Evolutionary conservation across 53 echinoderm and acorn worm species (phyloP).

Genomic region (Arbacia lixula): DNA sequence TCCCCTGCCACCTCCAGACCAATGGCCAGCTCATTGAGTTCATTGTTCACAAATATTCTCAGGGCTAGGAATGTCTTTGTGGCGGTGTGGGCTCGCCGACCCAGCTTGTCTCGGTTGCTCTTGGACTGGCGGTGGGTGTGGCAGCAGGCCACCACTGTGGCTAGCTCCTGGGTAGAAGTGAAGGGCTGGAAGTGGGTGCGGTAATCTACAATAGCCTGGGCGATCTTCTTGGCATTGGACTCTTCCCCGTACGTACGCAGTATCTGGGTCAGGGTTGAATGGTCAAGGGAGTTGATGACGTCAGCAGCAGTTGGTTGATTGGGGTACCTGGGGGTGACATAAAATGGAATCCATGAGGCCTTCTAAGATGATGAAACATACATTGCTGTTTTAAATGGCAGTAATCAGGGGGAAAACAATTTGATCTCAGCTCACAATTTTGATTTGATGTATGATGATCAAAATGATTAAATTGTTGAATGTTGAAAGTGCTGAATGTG

Average conservation of each 20-base stretch:
- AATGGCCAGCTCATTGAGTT: conserved; percentile 75
- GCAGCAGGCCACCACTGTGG: conserved; percentile 72
- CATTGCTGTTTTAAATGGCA: background rate
- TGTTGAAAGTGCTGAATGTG: background rate
- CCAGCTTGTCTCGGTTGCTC: conserved; percentile 65
- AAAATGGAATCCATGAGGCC: no score
- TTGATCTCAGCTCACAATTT: background rate
- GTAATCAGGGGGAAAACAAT: background rate
- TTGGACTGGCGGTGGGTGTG: conserved; percentile 75
- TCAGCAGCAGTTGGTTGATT: conserved; percentile 91
- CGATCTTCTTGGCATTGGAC: conserved; percentile 75
- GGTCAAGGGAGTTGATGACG: conserved; percentile 82
- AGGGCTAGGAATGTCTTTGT: conserved; percentile 90
- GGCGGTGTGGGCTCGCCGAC: conserved; percentile 75
- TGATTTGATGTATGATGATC: no score
- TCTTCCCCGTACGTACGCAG: conserved; percentile 90
- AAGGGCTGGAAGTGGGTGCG: conserved; percentile 81
- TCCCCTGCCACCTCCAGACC: conserved; percentile 65
- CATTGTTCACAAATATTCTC: conserved; percentile 91
- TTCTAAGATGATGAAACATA: no score
- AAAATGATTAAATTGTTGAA: no score
- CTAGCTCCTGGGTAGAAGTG: conserved; percentile 75
- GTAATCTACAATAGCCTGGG: conserved; percentile 81
- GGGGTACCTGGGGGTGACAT: conserved; percentile 57
- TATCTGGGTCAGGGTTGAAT: conserved; percentile 67